Base-by-base conservation (phyloP, 1,140 invertebrate species). In the Zaprionus capensis region DNA sequence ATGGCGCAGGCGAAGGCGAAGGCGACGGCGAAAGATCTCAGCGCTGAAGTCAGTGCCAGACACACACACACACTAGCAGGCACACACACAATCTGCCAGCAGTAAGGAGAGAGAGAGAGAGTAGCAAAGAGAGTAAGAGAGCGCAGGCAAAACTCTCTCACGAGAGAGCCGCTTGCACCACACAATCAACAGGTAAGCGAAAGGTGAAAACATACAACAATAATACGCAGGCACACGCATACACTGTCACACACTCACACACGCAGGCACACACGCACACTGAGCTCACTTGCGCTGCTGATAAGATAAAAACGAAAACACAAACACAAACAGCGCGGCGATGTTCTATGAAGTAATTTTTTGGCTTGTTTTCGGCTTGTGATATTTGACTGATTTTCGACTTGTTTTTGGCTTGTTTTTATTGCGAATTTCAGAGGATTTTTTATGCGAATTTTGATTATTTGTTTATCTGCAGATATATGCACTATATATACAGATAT, bases 291-390 rank as follows among this genome's bases (percentile, higher is more conserved):
- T 55, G 38, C 17, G n/a, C 77, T 28, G 36, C 77, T 87, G 83
- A 87, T 87, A 87, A 87, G 83, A 88, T 87, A 87, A 87, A 82
- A 57, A 69, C 66, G 31, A 73, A 86, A 76, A 71, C 71, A 71
- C 61, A 72, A 76, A 70, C 70, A 71, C 56, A 70, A 82, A 87
- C 67, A 26, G 61, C 58, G 49, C 22, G 46, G 46, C 38, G 38
- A 7, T 26, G 53, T 71, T 74, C 66, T 59, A 68, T 31, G 20
- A 80, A 51, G 12, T 65, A 17, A 56, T 57, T 41, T 51, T 44
- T 26, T 41, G 38, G 38, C 1, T 53, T 55, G n/a, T 66, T 38
- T 44, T 65, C 20, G 28, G 7, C n/a, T 6, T 38, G 20, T 36
- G 61, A 71, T 76, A 26, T 24, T 57, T 22, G 22, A 44, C 46